Conservation (phyloP, 2,797 vertebrate species). For the Hemibagrus guttatus region DNA sequence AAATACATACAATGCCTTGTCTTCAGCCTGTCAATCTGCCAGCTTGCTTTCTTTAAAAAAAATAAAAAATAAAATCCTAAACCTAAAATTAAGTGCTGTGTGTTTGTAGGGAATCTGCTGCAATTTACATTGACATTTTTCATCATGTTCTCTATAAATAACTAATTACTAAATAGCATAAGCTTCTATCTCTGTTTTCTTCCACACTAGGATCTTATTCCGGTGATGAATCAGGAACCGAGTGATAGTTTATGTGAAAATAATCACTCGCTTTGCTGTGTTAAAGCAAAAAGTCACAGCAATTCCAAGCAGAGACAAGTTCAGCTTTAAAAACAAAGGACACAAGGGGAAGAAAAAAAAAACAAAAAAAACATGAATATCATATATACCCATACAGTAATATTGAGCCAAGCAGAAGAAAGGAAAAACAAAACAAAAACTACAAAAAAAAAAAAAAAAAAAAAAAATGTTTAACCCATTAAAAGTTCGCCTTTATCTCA, state of each 20-base stretch:
- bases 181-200: neutral
- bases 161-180: neutral
- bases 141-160: conserved; percentile 2
- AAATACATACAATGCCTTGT: conserved; percentile 77
- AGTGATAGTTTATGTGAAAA: neutral
- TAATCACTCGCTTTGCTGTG: conserved; percentile 32
- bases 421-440: neutral
- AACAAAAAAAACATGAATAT: conserved; percentile 44
- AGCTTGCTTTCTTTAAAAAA: conserved; percentile 66
- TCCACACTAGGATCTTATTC: neutral
- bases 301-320: conserved; percentile 65
- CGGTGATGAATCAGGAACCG: neutral
- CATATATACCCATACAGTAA: conserved; percentile 66
- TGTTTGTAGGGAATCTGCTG: conserved; percentile 55
- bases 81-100: conserved; percentile 69
- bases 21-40: conserved; percentile 68
- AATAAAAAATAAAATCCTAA: conserved; percentile 45
- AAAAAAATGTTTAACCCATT: conserved; percentile 45
- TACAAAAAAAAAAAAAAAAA: neutral
- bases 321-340: conserved; percentile 50
- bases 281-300: conserved; percentile 63
- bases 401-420: conserved; percentile 66
- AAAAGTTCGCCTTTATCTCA: conserved; percentile 57
- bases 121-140: conserved; percentile 63
- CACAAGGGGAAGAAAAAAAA: conserved; percentile 53